Evolutionary conservation across 2,113 vertebrate species (phyloP), one percentile per base, ranked within the genome.

Genomic region (Limnothrissa miodon): DNA sequence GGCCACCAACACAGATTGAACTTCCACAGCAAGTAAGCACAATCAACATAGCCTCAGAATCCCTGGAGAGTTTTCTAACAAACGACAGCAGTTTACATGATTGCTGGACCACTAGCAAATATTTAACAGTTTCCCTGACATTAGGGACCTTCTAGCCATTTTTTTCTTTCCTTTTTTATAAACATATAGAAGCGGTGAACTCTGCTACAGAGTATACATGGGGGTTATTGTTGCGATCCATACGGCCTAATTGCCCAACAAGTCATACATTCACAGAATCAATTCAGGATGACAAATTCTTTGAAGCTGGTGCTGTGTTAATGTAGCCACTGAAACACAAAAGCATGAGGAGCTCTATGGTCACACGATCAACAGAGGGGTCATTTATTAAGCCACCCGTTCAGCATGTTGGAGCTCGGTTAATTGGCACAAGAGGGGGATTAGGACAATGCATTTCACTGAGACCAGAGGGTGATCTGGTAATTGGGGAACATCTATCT

Each of bases 341-440:
- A 4, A 74, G 66, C 66, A 1, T 56, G 36, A 74, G 33, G 29
- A 15, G 33, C 66, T 56, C 21, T 19, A 70, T 29, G 11, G 25
- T 74, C 10, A 36, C 66, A 74, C 6, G 42, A 42, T 74, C 9
- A 74, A 74, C 25, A 36, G 66, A 74, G 66, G 1, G 66, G 66
- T 74, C 66, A 74, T 74, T 70, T 74, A 74, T 74, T 74, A 74
- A 33, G 10, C 5, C 9, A 74, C 66, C 15, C 13, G 1, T 74
- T 74, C 66, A 74, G 66, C 66, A 74, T 74, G 29, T 5, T 17
- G 25, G 13, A 17, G 29, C 10, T 48, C 13, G 8, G n/a, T 56
- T 87, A 84, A 81, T 81, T 89, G 80, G 82, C 17, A 66, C 84
- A 23, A 45, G 15, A 23, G 15, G 78, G 80, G 82, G 81, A 81